Base-by-base conservation (phyloP, 2,113 vertebrate species). In the Theristicus caerulescens region DNA sequence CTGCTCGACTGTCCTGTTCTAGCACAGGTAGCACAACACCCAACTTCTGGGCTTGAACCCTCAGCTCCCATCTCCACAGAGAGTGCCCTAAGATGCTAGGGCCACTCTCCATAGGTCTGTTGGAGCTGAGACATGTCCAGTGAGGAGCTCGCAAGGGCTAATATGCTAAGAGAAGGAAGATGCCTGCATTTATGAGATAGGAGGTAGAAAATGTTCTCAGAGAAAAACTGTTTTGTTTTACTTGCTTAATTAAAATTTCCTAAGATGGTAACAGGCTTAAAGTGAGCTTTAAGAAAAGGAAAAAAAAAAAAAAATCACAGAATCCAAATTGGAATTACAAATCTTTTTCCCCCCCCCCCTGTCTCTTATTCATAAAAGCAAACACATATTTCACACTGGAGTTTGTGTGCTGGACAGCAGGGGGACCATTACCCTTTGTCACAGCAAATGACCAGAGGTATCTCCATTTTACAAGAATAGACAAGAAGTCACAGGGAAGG, bases 201-300 rank as follows among this genome's bases (percentile, higher is more conserved):
- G 22, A 38, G n/a, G 71, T 6, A 80, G 44, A 73, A 82, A 22
- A 73, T 22, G 2, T 49, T 72, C 27, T 90, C 67, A 73, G 82
- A 73, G 11, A 52, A 76, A 77, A 89, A 46, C 8, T 69, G 34
- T 20, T 95, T 95, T 83, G 80, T 93, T 95, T 86, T 73, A 61
- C 15, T 72, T 40, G 8, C 11, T 59, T 70, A 59, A 69, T 73
- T 85, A 88, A 73, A 54, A 66, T 73, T 62, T 90, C 32, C 13
- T 34, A 82, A 72, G 57, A n/a, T 42, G 12, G 25, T 69, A 51
- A 49, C n/a, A 77, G 22, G 7, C 19, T 87, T 82, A 11, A 91
- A 76, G 22, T 18, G 24, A 89, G 9, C 13, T 57, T 88, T 49
- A 69, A 58, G 67, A 34, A 85, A 89, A 82, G 5, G 11, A 7